These are phyloP conservation scores for Hydrophis major DNA, from an alignment of 2,797 vertebrate genomes.

Conservation along the genomic window DNA sequence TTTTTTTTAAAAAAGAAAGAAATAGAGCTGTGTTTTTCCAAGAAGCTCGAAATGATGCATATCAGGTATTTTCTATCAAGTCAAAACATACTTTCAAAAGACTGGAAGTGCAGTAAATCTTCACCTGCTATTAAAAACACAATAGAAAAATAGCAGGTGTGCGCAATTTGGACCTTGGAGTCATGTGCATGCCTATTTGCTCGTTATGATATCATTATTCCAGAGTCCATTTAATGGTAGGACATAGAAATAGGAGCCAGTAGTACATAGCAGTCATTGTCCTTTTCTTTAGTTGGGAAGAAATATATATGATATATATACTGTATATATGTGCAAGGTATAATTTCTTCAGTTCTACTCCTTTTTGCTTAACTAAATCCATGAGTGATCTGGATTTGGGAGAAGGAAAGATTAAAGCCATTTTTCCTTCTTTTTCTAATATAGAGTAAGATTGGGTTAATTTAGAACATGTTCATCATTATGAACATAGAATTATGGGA, in stretches of 20 bases:
- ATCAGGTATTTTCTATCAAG: not conserved
- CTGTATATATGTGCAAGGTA: not conserved
- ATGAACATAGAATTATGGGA: not conserved
- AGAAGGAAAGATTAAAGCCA: not conserved
- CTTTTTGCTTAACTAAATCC: not conserved
- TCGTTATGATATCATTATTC: not conserved
- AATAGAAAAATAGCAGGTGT: not conserved
- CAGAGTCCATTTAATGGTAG: not conserved
- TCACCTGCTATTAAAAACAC: not conserved
- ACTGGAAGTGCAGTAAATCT: not conserved
- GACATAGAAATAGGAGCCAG: not conserved
- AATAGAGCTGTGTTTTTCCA: not conserved
- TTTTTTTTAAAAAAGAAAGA: not conserved
- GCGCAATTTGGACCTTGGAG: not conserved
- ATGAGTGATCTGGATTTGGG: not conserved
- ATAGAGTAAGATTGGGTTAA: not conserved
- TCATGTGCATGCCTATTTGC: not conserved
- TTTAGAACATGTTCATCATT: not conserved
- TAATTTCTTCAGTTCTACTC: not conserved
- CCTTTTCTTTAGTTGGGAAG: not conserved
- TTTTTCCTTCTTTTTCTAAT: not conserved
- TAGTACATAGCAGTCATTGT: not conserved
- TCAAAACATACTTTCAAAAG: not conserved
- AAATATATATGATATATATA: not conserved
- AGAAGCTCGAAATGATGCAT: rapidly evolving